Conservation (phyloP, 1,140 invertebrate genomes). For the Meteorus sp. region DNA sequence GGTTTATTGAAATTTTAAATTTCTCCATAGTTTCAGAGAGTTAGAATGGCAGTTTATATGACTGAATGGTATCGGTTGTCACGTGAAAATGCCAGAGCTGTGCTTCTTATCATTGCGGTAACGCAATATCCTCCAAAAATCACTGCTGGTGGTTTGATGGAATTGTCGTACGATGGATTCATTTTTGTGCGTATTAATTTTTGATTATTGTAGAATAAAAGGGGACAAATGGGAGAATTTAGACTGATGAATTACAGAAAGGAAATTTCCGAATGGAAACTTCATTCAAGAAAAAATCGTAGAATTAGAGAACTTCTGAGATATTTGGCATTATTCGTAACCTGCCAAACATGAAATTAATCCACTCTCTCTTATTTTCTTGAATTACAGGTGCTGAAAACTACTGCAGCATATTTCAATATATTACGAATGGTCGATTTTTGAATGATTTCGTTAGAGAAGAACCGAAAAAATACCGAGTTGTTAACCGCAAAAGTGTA, state of each 20-base stretch:
- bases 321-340: background rate
- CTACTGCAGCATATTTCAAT: slow-evolving; percentile 30
- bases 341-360: background rate
- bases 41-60: slow-evolving; percentile 18
- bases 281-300: too few relatives aligned
- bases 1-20: background rate
- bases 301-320: too few relatives aligned
- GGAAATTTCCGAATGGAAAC: too few relatives aligned
- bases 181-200: slow-evolving; percentile 29
- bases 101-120: slow-evolving; percentile 35
- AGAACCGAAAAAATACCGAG: slow-evolving; percentile 12
- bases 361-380: background rate
- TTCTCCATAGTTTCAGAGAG: slow-evolving; percentile 13
- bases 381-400: slow-evolving; percentile 28
- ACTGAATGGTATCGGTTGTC: slow-evolving; percentile 34
- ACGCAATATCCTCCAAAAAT: slow-evolving; percentile 31
- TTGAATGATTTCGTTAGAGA: background rate
- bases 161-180: slow-evolving; percentile 35
- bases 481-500: too few relatives aligned
- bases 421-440: slow-evolving; percentile 8
- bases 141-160: slow-evolving; percentile 31
- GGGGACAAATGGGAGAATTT: too few relatives aligned
- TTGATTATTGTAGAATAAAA: too few relatives aligned
- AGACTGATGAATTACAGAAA: too few relatives aligned
- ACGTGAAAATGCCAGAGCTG: slow-evolving; percentile 14